Evolutionary conservation across 2,888 invertebrate species (phyloP).

Genomic region (Euzetes globulus): DNA sequence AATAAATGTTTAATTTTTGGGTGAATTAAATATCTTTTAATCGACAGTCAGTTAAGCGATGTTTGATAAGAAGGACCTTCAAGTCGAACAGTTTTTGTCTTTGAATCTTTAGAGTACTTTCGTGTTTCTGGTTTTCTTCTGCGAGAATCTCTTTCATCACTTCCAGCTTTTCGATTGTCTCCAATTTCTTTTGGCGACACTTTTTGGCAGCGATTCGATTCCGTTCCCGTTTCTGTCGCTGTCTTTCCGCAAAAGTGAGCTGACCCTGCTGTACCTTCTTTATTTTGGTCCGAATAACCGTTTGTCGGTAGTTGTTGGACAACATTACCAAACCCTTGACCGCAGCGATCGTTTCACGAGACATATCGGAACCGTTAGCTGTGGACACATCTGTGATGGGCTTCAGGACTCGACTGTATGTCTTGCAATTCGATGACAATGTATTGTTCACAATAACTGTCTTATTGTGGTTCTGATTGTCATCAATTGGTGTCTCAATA

Average conservation of each 20-base stretch:
- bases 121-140: not conserved
- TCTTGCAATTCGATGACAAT: too few relatives aligned
- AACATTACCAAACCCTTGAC: not conserved
- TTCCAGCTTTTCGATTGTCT: not conserved
- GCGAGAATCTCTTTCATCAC: not conserved
- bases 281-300: not conserved
- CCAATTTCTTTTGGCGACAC: slow-evolving; percentile 12
- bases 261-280: too few relatives aligned
- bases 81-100: not conserved
- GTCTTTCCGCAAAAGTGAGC: not conserved
- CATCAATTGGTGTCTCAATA: too few relatives aligned
- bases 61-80: not conserved
- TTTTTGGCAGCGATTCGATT: slow-evolving; percentile 12
- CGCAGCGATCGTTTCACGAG: not conserved
- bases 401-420: too few relatives aligned
- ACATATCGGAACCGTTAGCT: too few relatives aligned
- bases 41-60: not conserved
- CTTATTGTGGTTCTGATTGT: too few relatives aligned
- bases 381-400: too few relatives aligned
- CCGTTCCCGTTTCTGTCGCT: not conserved
- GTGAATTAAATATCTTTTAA: too few relatives aligned
- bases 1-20: too few relatives aligned
- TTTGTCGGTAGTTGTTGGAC: not conserved
- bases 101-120: not conserved
- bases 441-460: too few relatives aligned